A percentile compares a stretch with the other conserved stretches of the same genome.
Evolutionary conservation across 2,797 vertebrate genomes (phyloP).

Genomic region (Nasua narica): DNA sequence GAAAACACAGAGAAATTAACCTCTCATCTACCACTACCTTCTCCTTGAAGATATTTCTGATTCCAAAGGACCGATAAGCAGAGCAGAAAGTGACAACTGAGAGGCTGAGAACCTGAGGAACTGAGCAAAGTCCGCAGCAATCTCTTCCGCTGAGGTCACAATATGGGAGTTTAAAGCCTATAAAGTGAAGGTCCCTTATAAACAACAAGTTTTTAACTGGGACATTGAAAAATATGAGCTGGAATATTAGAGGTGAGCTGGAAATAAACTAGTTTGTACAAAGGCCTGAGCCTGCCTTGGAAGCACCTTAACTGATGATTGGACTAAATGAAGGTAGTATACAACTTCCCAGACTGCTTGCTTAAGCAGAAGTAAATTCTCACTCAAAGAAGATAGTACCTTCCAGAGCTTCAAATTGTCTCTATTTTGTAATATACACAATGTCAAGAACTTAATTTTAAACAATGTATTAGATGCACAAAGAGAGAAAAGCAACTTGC

Average conservation of each 20-base stretch:
- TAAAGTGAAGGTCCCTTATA: not conserved
- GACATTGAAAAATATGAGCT: not conserved
- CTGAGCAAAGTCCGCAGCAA: accelerated
- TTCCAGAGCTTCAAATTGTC: not conserved
- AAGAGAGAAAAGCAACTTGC: not conserved
- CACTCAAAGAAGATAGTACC: not conserved
- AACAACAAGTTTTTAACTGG: not conserved
- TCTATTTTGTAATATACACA: not conserved
- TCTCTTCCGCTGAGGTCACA: not conserved
- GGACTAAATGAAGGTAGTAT: not conserved
- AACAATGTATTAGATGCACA: not conserved
- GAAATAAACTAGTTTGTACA: not conserved
- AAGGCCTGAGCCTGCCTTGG: not conserved
- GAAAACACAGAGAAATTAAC: not conserved
- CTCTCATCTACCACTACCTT: not conserved
- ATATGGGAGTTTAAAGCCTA: not conserved
- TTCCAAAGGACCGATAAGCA: not conserved
- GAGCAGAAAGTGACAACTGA: not conserved
- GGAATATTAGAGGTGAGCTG: not conserved
- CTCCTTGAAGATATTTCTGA: not conserved
- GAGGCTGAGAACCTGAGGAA: not conserved
- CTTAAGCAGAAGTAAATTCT: not conserved
- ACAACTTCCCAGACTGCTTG: not conserved
- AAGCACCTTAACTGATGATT: not conserved
- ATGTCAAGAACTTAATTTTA: not conserved